Evolutionary conservation across 2,113 vertebrate genomes (phyloP), one percentile per base, ranked within the genome.

Genomic region (Syngnathus typhle): DNA sequence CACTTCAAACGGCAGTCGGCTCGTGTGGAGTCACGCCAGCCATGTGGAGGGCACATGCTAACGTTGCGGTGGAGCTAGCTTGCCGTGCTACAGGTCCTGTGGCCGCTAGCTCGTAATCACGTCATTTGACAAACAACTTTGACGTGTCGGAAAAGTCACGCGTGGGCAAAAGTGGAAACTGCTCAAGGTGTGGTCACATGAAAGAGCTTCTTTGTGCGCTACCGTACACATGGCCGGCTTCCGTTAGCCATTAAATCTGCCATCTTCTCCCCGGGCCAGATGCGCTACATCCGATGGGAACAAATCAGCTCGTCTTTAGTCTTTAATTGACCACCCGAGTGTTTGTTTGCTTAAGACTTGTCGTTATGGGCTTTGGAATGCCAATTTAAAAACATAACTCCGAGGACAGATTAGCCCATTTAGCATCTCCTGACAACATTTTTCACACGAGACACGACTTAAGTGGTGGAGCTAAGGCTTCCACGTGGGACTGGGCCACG

Each of bases 21-120:
- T 80, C 77, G 89, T 92, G 92, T 92, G 91, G 91, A 91, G 91
- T 89, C 80, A 72, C 93, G 91, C 90, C 90, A 92, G 89, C 92
- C 93, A 94, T 93, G 93, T 95, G 94, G 85, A 90, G 90, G 91
- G 89, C 93, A 93, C 92, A 93, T 95, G 93, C 85, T 89, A 86
- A 88, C 86, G 82, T 82, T 84, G 75, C 61, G 81, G 71, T 67
- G 80, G 89, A 82, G 72, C 80, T 46, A 70, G 75, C 64, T 86
- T 82, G 82, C 88, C 90, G 76, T 91, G 70, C 69, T 16, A 7
- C 16, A 37, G 63, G 47, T 52, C 27, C 19, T 15, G 87, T 88
- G 89, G 88, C 88, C 86, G 76, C 79, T 89, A 85, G 90, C 79
- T 90, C 87, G 88, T 85, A 87, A 90, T 93, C 86, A 83, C 91